Evolutionary conservation across 2,888 invertebrate genomes (phyloP), one percentile per base, ranked within the genome.

Genomic region (Sclerodermus sp.): DNA sequence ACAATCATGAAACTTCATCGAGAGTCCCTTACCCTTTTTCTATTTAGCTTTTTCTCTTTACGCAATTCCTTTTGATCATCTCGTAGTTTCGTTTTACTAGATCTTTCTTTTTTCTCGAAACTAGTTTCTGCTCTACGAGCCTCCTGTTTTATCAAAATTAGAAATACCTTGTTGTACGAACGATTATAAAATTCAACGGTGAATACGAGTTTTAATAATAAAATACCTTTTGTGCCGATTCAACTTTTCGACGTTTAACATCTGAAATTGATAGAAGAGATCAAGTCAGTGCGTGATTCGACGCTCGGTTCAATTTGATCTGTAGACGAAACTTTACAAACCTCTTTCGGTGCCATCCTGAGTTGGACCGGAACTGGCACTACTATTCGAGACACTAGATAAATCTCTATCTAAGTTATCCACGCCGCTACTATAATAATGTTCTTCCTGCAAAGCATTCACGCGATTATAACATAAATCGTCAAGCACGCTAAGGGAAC

Each of bases 221-320:
- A 88, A 88, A 87, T 86, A 91, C 91, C 90, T 91, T 92, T 83
- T 88, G 85, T 73, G 84, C 82, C 79, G 81, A 83, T 79, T 92
- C 92, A 81, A 91, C 78, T 86, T 91, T 92, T 82, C 91, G 87
- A 80, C 92, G 85, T 82, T 92, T 92, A 70, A 85, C 82, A 80
- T 91, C 92, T 87, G 82, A 46, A 73, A 77, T 51, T 62, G 51
- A 52, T 34, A 34, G 34, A n/a, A 34, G 4, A 34, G 3, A 34
- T n/a, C 3, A 8, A 34, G n/a, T n/a, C n/a, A n/a, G n/a, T n/a
- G n/a, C n/a, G n/a, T n/a, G n/a, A n/a, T n/a, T n/a, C n/a, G n/a
- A n/a, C n/a, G n/a, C n/a, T n/a, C n/a, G n/a, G n/a, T n/a, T n/a
- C n/a, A n/a, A n/a, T n/a, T n/a, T n/a, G n/a, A n/a, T n/a, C n/a